These are phyloP conservation scores for Malurus alboscapulatus DNA, from an alignment of 2,113 vertebrate genomes.

Conservation along the genomic window DNA sequence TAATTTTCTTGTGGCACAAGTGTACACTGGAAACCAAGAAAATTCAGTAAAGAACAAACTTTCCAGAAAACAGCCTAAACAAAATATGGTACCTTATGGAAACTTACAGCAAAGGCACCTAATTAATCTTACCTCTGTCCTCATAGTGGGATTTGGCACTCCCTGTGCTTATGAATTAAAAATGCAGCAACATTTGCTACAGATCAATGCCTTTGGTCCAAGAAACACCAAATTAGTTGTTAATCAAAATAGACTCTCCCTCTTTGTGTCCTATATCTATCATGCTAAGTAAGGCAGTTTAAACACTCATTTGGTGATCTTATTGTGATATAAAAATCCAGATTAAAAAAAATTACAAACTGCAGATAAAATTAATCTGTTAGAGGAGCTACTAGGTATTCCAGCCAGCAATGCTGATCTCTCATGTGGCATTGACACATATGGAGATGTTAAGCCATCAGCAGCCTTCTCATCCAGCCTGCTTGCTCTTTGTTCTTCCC, in stretches of 20 bases:
- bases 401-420: background rate
- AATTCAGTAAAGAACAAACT: background rate
- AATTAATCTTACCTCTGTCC: constrained; percentile 13
- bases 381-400: background rate
- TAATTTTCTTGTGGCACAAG: background rate
- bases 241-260: constrained; percentile 14
- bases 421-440: rapidly evolving
- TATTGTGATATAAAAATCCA: background rate
- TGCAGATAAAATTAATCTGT: background rate
- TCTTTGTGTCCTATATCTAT: background rate
- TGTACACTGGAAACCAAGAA: background rate
- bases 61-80: background rate
- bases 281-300: background rate
- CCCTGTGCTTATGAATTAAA: constrained; percentile 44
- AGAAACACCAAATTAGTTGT: background rate
- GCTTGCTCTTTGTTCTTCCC: background rate
- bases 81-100: background rate
- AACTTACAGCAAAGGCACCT: background rate
- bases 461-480: background rate
- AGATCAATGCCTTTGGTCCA: background rate
- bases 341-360: background rate
- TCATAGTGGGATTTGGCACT: background rate
- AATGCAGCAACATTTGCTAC: background rate
- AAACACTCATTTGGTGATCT: background rate
- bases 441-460: background rate